Evolutionary conservation across 2,888 invertebrate genomes (phyloP).

Genomic region (Cenopis cana): DNA sequence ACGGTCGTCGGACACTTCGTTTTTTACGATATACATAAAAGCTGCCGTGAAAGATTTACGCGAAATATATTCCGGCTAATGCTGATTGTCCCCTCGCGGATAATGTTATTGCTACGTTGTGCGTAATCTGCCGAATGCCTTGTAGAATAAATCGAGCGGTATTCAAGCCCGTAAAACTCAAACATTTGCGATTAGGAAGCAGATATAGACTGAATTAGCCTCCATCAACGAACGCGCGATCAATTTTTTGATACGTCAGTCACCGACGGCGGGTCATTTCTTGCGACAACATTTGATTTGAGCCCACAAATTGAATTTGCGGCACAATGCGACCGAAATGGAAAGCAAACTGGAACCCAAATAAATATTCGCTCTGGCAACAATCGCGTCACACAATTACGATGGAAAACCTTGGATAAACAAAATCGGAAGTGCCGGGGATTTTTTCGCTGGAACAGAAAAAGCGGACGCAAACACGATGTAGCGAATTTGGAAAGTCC

Average conservation of each 20-base stretch:
- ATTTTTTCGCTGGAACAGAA: conserved; percentile 65
- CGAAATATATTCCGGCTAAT: conserved; percentile 82
- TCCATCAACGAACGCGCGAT: conserved; percentile 59
- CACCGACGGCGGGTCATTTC: conserved; percentile 75
- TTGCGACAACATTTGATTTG: conserved; percentile 79
- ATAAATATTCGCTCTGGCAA: conserved; percentile 84
- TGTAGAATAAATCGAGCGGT: conserved; percentile 54
- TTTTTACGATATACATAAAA: conserved; percentile 85
- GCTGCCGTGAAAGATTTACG: conserved; percentile 83
- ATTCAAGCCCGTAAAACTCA: conserved; percentile 21
- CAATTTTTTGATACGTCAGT: conserved; percentile 83
- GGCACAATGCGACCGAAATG: conserved; percentile 71
- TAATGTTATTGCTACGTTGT: conserved; percentile 63
- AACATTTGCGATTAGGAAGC: conserved; percentile 33
- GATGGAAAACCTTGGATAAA: conserved; percentile 84
- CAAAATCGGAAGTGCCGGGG: conserved; percentile 77
- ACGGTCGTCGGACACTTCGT: conserved; percentile 77
- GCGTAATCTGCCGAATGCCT: conserved; percentile 48
- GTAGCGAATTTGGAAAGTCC: conserved; percentile 82
- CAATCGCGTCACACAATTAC: conserved; percentile 83
- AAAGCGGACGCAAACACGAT: conserved; percentile 77
- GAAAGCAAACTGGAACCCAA: conserved; percentile 78
- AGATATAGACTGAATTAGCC: conserved; percentile 37
- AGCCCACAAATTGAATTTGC: conserved; percentile 80
- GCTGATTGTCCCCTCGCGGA: conserved; percentile 68